Base-by-base conservation (phyloP, 2,113 vertebrate species). In the Rousettus leschenaultii region DNA sequence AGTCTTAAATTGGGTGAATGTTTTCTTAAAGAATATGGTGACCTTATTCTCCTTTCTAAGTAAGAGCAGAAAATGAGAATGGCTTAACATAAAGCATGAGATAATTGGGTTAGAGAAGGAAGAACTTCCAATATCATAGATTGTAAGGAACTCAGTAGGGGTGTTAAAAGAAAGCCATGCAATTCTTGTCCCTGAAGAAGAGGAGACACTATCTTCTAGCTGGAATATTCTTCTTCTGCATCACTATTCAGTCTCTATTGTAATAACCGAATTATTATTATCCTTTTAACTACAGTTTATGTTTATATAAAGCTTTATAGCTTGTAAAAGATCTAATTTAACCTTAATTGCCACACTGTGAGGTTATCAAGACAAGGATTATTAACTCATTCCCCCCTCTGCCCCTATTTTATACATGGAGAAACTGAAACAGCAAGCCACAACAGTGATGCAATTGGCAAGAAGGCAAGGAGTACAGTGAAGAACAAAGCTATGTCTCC, bases 41-140 rank as follows among this genome's bases (percentile, higher is more conserved):
- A 97, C 88, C 93, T 97, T 94, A 91, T 95, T 95, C 40, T 97
- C 70, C 82, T 92, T 94, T 83, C 80, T 51, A 96, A 92, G 77
- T 78, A 88, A 86, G 57, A 96, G 63, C 43, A 71, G 80, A 88
- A 96, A 97, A 92, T 95, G 83, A 92, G 88, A 94, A 88, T n/a
- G 33, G 43, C 38, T 96, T 94, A 91, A 92, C 66, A 53, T 59
- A 61, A 90, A 95, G 82, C 86, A 55, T 83, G 78, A 90, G 63
- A 77, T 94, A 91, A 94, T 88, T 89, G 93, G 55, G 45, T 94
- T 97, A 79, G 82, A 86, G 48, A 91, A 83, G 55, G 91, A 79
- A 96, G 88, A 75, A 79, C 94, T 95, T 97, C 82, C 65, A 94
- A 63, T 63, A 71, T 68, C 61, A 77, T 33, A 85, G 59, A 86